Evolutionary conservation across 2,113 vertebrate genomes (phyloP), one percentile per base, ranked within the genome.

Genomic region (Hypanus sabinus): DNA sequence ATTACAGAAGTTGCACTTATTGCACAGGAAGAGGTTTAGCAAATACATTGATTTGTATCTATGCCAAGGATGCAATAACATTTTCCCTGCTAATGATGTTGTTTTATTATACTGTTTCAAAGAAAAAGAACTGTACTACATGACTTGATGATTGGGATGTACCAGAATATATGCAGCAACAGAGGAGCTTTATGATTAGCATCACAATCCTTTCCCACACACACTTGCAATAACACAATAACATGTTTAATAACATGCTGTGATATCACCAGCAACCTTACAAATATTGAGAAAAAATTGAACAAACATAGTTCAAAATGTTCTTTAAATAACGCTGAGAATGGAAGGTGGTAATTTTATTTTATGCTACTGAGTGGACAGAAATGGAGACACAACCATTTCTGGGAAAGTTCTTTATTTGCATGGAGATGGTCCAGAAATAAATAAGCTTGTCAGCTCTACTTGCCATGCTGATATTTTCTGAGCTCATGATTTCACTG

Each of bases 301-400:
- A 71, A 92, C 71, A 92, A 92, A 71, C 70, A 70, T 73, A 24
- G 91, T 71, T 38, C 70, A 36, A 93, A 73, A 55, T 75, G 24
- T 93, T 55, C 68, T 55, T 93, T 93, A 93, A 73, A 93, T 70
- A 88, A 93, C 73, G 91, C 38, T 46, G 60, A 38, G 22, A 73
- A 4, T 93, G 91, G 36, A 55, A 73, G 46, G 91, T 36, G 24
- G 68, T 11, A 22, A 75, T 73, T 93, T 73, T 93, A 20, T 73
- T 73, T 73, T 55, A 73, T 33, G 27, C 65, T 8, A 71, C n/a
- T 71, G 22, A 93, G 68, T 73, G 68, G 68, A 33, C 68, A 73
- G 71, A 73, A 55, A 14, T 55, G 70, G 70, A 93, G 70, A 93
- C 91, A 27, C 73, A 46, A 73, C 91, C 55, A 24, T 93, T 93